A percentile compares a stretch with the other conserved stretches of the same genome.
These are phyloP conservation scores for Drosophila teissieri DNA, from an alignment of 1,140 invertebrate species.

Conservation along the genomic window DNA sequence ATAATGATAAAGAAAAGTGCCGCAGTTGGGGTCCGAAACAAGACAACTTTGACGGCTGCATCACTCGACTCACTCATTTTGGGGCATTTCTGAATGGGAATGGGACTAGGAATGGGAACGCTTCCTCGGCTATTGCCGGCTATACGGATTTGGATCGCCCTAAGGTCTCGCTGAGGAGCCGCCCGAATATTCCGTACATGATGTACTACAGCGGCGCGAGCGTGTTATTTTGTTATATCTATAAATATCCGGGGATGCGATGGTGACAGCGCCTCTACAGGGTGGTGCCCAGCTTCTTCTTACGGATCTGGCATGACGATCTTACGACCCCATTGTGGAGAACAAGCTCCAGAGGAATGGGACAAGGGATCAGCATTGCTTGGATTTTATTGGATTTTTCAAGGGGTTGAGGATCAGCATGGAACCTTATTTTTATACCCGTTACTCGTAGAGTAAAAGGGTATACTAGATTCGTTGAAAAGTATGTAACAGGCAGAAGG, in stretches of 20 bases:
- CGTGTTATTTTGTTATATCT: slow-evolving; percentile 69
- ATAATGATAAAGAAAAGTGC: slow-evolving; percentile 6
- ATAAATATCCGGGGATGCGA: slow-evolving; percentile 58
- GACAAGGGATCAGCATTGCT: not conserved
- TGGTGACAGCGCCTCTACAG: slow-evolving; percentile 56
- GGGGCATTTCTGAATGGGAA: slow-evolving; percentile 72
- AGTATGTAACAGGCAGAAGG: too few relatives aligned
- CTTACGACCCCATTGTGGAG: not conserved
- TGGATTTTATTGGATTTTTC: too few relatives aligned
- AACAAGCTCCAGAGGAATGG: not conserved
- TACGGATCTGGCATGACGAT: not conserved
- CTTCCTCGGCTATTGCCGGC: slow-evolving; percentile 38
- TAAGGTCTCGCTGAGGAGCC: slow-evolving; percentile 50
- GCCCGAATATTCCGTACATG: slow-evolving; percentile 35
- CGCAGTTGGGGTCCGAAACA: slow-evolving; percentile 57
- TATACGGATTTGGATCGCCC: slow-evolving; percentile 28
- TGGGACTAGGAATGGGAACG: slow-evolving; percentile 64
- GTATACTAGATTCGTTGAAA: too few relatives aligned
- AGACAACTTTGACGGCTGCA: slow-evolving; percentile 67
- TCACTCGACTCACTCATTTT: slow-evolving; percentile 46
- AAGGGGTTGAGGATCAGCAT: too few relatives aligned
- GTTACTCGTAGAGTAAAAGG: too few relatives aligned
- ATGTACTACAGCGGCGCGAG: slow-evolving; percentile 60
- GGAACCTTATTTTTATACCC: too few relatives aligned
- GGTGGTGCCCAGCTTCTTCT: slow-evolving; percentile 33